phyloP scores from a whole-genome alignment of 2,797 vertebrate genomes.

The Sylvilagus floridanus region DNA sequence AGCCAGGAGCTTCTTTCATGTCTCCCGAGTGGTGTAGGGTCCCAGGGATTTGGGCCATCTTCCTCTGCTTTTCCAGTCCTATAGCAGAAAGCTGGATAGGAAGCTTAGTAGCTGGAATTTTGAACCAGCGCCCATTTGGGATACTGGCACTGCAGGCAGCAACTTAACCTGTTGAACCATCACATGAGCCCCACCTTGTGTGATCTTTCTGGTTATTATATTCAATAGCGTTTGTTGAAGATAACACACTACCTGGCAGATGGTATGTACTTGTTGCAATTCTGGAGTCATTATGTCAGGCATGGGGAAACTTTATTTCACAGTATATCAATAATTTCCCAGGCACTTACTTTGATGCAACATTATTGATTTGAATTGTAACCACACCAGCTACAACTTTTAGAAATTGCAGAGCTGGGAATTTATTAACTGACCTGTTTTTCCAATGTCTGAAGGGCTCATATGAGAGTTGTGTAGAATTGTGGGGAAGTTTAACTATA shows the following conservation, averaged over 20 bases:
- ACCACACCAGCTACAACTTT: not conserved
- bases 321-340: not conserved
- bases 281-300: not conserved
- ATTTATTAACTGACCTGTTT: conserved; percentile 10
- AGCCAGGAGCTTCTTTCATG: no score
- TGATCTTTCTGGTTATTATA: not conserved
- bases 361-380: conserved; percentile 6
- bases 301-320: not conserved
- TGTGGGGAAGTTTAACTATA: not conserved
- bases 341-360: not conserved
- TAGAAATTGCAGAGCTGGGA: not conserved
- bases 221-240: not conserved
- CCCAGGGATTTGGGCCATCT: no score
- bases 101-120: no score
- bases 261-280: not conserved
- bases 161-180: no score
- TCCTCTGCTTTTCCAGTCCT: no score
- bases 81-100: no score
- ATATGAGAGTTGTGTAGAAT: not conserved
- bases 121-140: no score
- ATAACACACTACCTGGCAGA: not conserved
- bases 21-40: no score
- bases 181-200: no score
- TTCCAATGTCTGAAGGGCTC: not conserved
- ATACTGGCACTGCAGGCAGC: no score